Evolutionary conservation across 2,797 vertebrate species (phyloP), one percentile per base, ranked within the genome.

Genomic region (Cyprinodon diabolis): DNA sequence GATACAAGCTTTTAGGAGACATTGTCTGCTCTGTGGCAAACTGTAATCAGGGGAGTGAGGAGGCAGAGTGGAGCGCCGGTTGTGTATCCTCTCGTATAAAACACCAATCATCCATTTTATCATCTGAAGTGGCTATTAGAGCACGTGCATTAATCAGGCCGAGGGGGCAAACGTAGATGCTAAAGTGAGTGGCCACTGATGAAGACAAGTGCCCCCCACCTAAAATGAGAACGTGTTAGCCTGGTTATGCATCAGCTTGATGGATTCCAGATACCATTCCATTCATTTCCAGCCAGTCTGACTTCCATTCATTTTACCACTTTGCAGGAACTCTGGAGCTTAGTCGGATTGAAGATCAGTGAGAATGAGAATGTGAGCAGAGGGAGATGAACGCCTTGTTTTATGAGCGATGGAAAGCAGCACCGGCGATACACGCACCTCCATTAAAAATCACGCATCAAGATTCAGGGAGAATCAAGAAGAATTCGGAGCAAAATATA

Each of bases 221-320:
- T 35, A 68, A 89, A 86, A 86, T 80, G 80, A 89, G 87, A 90
- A 84, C 69, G 25, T 84, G 79, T 84, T 87, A 69, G 79, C 82
- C 76, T 79, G 78, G 86, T 90, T 90, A 93, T 95, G 87, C 86
- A 93, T 94, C 93, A 93, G 83, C 67, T 81, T 95, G 94, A 95
- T 93, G 85, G 90, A 95, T 95, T 90, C 85, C 74, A 86, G 80
- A 91, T 90, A 86, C 89, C 77, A 86, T 92, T 88, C 83, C 89
- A 91, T 93, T 92, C 87, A 91, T 93, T 93, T 91, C 84, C 82
- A 87, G 74, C 72, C 84, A 81, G 81, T 72, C 89, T 82, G 85
- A 88, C 85, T 92, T 84, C 76, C 85, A 87, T 92, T 92, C 86
- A 84, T 94, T 93, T 43, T 92, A 81, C 88, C 80, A 84, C 87